Base-by-base conservation (phyloP, 2,113 vertebrate genomes). In the Scatophagus argus region DNA sequence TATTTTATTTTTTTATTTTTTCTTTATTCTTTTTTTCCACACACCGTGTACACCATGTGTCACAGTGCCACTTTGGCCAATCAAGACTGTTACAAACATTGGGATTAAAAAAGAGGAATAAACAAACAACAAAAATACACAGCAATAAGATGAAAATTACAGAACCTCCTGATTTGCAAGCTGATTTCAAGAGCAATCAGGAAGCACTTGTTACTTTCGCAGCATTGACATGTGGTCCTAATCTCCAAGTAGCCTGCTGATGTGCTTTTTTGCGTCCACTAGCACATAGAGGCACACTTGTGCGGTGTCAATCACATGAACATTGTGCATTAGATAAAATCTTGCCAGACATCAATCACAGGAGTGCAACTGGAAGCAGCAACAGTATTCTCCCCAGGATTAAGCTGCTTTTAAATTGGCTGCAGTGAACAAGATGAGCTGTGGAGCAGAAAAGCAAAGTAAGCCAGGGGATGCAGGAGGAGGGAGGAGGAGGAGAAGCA, bases 341-440 rank as follows among this genome's bases (percentile, higher is more conserved):
- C 89, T 88, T 74, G 41, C 84, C 77, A 87, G 81, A 84, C 86
- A 89, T 93, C 93, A 88, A 87, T 94, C 92, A 92, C 63, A 77
- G 74, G 55, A 71, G 63, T 64, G 51, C 77, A 72, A 81, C 74
- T 85, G 84, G 77, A 91, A 72, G 82, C 59, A 55, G 77, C 59
- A 66, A 74, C 60, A 58, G 79, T 88, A 83, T 91, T 91, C 92
- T 91, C 90, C 69, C 36, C 76, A 89, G 90, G 92, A 94, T 94
- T 93, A 93, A 85, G 85, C 76, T 88, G 71, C 75, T 84, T 88
- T 92, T 92, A 94, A 94, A 94, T 94, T 92, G 91, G 88, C 89
- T 92, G 81, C 87, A 79, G 74, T 69, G 81, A 81, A 75, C 70
- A 79, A 88, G 91, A 93, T 81, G 87, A 90, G 85, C 84, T 54